Evolutionary conservation across 2,888 invertebrate genomes (phyloP).

Genomic region (Chironomus tentans): DNA sequence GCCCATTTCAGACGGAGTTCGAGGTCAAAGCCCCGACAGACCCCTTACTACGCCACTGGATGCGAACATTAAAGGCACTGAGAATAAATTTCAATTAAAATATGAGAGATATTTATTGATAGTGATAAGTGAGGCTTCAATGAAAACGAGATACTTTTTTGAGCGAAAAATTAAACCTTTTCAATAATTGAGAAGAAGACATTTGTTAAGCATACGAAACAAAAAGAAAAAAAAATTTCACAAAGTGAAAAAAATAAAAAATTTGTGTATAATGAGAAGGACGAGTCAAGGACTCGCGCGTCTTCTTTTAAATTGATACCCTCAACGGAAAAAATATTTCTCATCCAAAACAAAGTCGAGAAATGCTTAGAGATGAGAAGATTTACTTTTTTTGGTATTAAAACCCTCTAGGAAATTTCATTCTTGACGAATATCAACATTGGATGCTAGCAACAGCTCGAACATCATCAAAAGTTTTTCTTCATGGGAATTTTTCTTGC

Average conservation of each 20-base stretch:
- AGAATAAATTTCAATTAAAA: slow-evolving; percentile 8
- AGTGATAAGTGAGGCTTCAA: not conserved
- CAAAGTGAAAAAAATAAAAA: not conserved
- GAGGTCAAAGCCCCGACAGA: too few relatives aligned
- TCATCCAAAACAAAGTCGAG: not conserved
- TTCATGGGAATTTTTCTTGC: not conserved
- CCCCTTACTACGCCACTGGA: too few relatives aligned
- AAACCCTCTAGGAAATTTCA: slow-evolving; percentile 5
- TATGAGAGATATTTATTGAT: slow-evolving; percentile 19
- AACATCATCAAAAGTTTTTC: not conserved
- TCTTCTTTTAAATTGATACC: not conserved
- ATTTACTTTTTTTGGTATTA: too few relatives aligned
- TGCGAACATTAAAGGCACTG: too few relatives aligned
- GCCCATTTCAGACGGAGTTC: too few relatives aligned
- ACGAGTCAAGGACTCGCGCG: slow-evolving; percentile 13
- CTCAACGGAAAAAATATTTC: not conserved
- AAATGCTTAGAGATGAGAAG: too few relatives aligned
- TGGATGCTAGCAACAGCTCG: not conserved
- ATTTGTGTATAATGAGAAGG: not conserved
- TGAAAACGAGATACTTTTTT: not conserved
- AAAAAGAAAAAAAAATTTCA: not conserved
- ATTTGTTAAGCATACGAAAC: not conserved
- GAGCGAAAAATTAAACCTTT: not conserved
- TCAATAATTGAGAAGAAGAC: not conserved
- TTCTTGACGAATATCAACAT: not conserved